These are phyloP conservation scores for Trididemnum miniatum DNA, from an alignment of 23 tunicate genomes.

Conservation along the genomic window DNA sequence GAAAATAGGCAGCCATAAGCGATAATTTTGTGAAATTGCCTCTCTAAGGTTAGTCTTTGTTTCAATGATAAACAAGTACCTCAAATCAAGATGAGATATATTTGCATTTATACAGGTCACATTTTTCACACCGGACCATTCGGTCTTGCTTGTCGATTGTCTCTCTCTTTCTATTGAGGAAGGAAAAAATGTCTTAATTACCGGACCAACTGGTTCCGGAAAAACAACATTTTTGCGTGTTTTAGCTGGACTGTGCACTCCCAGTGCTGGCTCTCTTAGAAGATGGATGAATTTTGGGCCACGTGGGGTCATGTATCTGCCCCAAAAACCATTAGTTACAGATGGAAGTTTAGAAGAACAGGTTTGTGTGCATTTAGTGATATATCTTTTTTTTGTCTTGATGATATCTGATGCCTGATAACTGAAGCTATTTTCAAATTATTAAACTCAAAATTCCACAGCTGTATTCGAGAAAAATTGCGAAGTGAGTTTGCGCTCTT, in stretches of 20 bases:
- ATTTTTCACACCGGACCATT: constrained; percentile 41
- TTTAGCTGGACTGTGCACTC: constrained; percentile 59
- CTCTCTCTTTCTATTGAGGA: constrained; percentile 32
- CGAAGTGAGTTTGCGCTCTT: no score
- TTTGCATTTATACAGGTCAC: constrained; percentile 76
- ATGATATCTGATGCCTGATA: no score
- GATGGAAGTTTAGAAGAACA: constrained; percentile 76
- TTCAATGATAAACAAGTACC: no score
- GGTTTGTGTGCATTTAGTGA: constrained; percentile 27
- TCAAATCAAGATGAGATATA: no score
- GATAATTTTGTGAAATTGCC: no score
- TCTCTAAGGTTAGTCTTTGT: no score
- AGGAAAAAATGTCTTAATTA: constrained; percentile 60
- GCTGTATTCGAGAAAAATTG: no score
- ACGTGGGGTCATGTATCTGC: constrained; percentile 78
- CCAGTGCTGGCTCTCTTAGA: constrained; percentile 43
- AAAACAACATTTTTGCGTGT: constrained; percentile 81
- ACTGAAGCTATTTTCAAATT: no score
- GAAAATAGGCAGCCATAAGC: no score
- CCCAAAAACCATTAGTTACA: constrained; percentile 72
- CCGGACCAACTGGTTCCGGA: constrained; percentile 83
- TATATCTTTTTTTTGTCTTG: no score
- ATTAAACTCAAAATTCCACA: no score
- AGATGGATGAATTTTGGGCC: constrained; percentile 48
- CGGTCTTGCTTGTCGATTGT: constrained; percentile 8